Conservation (phyloP, 2,113 vertebrate genomes). For the Leucosticte australis region DNA sequence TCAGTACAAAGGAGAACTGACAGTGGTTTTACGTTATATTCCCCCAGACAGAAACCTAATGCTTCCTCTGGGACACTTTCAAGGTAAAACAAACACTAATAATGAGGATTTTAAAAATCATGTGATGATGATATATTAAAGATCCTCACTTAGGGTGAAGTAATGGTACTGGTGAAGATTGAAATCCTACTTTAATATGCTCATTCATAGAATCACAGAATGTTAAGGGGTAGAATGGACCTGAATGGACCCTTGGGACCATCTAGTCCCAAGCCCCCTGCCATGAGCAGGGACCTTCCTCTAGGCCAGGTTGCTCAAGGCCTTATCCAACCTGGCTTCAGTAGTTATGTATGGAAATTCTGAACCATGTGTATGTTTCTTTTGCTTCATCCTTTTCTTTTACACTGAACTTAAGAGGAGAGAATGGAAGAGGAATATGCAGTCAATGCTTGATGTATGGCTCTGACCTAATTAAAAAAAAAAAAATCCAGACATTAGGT, state of each 20-base stretch:
- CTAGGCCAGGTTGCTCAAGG: background rate
- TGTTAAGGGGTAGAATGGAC: background rate
- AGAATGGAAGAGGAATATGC: background rate
- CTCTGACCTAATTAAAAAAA: background rate
- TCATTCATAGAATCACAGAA: background rate
- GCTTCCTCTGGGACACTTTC: slow-evolving; percentile 82
- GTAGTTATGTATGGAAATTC: background rate
- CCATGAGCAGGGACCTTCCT: background rate
- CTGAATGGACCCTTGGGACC: too few species aligned
- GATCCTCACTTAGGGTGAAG: background rate
- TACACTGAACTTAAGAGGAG: background rate
- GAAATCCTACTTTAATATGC: background rate
- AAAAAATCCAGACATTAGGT: background rate
- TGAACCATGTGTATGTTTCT: background rate
- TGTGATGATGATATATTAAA: background rate
- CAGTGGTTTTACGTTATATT: slow-evolving; percentile 89
- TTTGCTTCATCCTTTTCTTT: background rate
- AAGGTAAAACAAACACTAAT: slow-evolving; percentile 78
- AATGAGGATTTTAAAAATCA: background rate
- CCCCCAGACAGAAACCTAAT: slow-evolving; percentile 86
- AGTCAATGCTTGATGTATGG: background rate
- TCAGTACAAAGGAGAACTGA: slow-evolving; percentile 95
- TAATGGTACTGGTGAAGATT: background rate
- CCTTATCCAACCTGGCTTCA: too few species aligned
- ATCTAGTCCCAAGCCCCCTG: background rate